Conservation (phyloP, 2,888 invertebrate genomes). For the Fragum whitleyi region DNA sequence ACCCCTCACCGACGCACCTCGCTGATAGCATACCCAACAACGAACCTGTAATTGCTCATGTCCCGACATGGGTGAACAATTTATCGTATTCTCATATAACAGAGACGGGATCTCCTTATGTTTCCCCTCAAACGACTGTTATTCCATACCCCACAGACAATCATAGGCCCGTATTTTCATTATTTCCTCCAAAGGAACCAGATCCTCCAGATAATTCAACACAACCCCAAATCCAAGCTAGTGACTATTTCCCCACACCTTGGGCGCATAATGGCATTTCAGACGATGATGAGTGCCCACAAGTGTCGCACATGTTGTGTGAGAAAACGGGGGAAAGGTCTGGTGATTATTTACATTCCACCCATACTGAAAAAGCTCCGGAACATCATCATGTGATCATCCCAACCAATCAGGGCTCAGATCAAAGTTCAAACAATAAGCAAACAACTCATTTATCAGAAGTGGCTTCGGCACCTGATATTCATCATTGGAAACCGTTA, state of each 20-base stretch:
- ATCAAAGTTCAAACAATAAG: slow-evolving; percentile 53
- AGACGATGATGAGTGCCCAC: slow-evolving; percentile 66
- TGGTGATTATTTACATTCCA: slow-evolving; percentile 71
- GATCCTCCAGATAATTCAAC: slow-evolving; percentile 37
- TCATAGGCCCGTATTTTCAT: slow-evolving; percentile 72
- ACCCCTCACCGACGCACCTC: slow-evolving; percentile 81
- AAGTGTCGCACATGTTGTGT: slow-evolving; percentile 61
- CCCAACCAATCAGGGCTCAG: slow-evolving; percentile 66
- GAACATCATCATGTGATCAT: slow-evolving; percentile 76
- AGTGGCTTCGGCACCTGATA: slow-evolving; percentile 71
- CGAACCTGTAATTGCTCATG: slow-evolving; percentile 88
- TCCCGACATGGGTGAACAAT: slow-evolving; percentile 97
- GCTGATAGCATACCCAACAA: slow-evolving; percentile 87
- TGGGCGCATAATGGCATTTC: slow-evolving; percentile 60
- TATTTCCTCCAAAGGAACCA: slow-evolving; percentile 66
- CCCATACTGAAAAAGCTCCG: slow-evolving; percentile 73
- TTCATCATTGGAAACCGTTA: slow-evolving; percentile 77
- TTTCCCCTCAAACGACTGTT: slow-evolving; percentile 76
- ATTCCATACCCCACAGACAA: slow-evolving; percentile 61
- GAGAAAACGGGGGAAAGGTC: slow-evolving; percentile 69
- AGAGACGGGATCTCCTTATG: slow-evolving; percentile 79
- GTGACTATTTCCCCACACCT: slow-evolving; percentile 67
- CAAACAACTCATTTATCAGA: slow-evolving; percentile 64
- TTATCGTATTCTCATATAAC: slow-evolving; percentile 91
- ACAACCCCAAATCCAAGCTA: slow-evolving; percentile 31